phyloP scores from a whole-genome alignment of 2,888 invertebrate genomes.

The Stegophylla sp. region DNA sequence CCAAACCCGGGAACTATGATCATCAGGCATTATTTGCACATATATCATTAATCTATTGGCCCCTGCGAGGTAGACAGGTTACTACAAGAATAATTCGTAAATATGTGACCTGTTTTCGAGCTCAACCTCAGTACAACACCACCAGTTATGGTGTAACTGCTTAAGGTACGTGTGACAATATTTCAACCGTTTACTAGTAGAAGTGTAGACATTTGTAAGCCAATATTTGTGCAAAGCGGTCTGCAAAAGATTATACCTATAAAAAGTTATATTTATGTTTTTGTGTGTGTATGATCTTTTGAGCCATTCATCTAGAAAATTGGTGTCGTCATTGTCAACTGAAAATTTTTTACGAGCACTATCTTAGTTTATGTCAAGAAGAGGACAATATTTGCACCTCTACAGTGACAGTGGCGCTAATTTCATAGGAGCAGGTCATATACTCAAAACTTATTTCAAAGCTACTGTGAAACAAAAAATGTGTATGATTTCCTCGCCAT shows the following conservation, averaged over 20 bases:
- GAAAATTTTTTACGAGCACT: slow-evolving; percentile 63
- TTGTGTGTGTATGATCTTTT: slow-evolving; percentile 63
- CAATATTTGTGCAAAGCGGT: not conserved
- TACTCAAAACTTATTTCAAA: slow-evolving; percentile 61
- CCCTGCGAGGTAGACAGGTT: not conserved
- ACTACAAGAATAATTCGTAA: not conserved
- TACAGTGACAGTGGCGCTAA: slow-evolving; percentile 64
- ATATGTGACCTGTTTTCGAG: not conserved
- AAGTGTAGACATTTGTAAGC: slow-evolving; percentile 44
- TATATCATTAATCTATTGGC: not conserved
- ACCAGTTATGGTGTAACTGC: slow-evolving; percentile 47
- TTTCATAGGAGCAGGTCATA: slow-evolving; percentile 63
- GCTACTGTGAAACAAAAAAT: not conserved
- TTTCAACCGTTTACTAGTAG: slow-evolving; percentile 18
- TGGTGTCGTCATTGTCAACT: slow-evolving; percentile 63
- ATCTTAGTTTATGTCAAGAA: slow-evolving; percentile 63
- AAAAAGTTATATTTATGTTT: slow-evolving; percentile 62
- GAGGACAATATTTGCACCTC: slow-evolving; percentile 62
- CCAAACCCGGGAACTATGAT: too few species aligned
- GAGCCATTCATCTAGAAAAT: slow-evolving; percentile 64
- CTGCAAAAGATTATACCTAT: not conserved
- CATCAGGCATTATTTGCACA: too few species aligned
- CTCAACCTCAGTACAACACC: not conserved
- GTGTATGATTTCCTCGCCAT: not conserved
- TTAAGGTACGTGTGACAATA: slow-evolving; percentile 13